A percentile compares a stretch with the other conserved stretches of the same genome.
phyloP scores from a whole-genome alignment of 2,113 vertebrate genomes.

The Amphiprion percula region DNA sequence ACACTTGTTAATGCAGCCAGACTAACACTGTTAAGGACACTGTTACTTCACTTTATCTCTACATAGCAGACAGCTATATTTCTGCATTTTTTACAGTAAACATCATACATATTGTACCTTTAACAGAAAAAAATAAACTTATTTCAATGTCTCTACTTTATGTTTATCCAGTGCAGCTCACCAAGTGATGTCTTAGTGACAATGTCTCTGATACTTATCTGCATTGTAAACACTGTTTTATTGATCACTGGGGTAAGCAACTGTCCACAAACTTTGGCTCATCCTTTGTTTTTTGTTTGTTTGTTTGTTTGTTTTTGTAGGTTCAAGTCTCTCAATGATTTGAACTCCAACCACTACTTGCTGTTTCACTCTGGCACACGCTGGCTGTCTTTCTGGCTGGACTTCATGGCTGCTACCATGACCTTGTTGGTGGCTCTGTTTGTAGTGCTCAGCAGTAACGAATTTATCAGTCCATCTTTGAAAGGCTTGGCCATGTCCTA shows the following conservation, averaged over 20 bases:
- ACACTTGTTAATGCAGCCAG: no score
- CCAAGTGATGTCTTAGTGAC: neutral
- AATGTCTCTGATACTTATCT: neutral
- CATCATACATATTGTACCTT: no score
- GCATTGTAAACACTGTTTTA: neutral
- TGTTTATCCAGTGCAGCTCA: neutral
- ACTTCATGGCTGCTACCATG: constrained; percentile 77
- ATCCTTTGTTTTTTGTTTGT: constrained; percentile 1
- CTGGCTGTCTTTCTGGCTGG: constrained; percentile 86
- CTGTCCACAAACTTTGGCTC: neutral
- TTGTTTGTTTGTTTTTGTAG: constrained; percentile 60
- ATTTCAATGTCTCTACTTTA: no score
- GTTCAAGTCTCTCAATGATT: constrained; percentile 85
- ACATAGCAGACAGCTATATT: no score
- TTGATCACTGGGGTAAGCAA: neutral
- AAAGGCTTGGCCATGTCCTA: constrained; percentile 88
- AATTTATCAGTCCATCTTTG: constrained; percentile 69
- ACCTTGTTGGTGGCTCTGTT: constrained; percentile 82
- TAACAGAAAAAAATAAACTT: no score
- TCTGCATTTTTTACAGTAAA: no score
- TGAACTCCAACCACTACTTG: constrained; percentile 83
- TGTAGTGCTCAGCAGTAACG: constrained; percentile 79
- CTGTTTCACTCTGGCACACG: constrained; percentile 84
- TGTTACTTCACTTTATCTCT: no score
- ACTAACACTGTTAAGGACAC: no score